Conservation (phyloP, 2,888 invertebrate species). For the Mamestra brassicae region DNA sequence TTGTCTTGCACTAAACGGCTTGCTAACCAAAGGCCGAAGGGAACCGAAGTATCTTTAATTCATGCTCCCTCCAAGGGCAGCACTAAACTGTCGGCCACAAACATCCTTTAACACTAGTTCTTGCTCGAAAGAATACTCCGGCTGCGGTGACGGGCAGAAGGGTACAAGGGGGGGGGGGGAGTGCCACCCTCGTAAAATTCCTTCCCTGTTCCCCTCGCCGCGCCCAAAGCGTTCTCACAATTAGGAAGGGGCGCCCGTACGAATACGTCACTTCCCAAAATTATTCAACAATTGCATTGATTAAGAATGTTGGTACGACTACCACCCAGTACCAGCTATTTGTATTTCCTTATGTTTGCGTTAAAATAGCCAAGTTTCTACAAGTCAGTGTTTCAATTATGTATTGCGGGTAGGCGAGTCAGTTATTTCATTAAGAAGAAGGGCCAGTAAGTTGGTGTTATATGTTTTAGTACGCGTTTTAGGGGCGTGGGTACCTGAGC, state of each 20-base stretch:
- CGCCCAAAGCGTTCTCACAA: constrained; percentile 54
- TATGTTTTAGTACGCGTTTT: not conserved
- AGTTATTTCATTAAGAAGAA: constrained; percentile 22
- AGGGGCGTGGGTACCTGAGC: not conserved
- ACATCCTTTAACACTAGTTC: constrained; percentile 44
- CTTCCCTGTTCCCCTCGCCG: constrained; percentile 19
- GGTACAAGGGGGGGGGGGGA: constrained; percentile 24
- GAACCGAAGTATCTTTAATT: constrained; percentile 40
- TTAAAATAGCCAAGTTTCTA: not conserved
- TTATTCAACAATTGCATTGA: constrained; percentile 54
- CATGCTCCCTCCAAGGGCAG: constrained; percentile 25
- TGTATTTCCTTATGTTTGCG: constrained; percentile 5
- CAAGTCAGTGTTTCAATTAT: constrained; percentile 1
- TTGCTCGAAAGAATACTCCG: constrained; percentile 47
- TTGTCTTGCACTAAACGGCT: not conserved
- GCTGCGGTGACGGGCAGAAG: constrained; percentile 41
- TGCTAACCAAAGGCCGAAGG: not conserved
- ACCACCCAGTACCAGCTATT: constrained; percentile 19
- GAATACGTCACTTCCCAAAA: constrained; percentile 52
- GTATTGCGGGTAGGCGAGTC: not conserved
- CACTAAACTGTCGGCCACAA: constrained; percentile 25
- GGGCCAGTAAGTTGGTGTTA: not conserved
- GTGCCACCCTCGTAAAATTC: constrained; percentile 55
- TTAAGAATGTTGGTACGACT: constrained; percentile 39
- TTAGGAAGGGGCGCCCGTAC: constrained; percentile 47